These are phyloP conservation scores for Zosterops lateralis DNA, from an alignment of 2,113 vertebrate genomes.

Conservation along the genomic window DNA sequence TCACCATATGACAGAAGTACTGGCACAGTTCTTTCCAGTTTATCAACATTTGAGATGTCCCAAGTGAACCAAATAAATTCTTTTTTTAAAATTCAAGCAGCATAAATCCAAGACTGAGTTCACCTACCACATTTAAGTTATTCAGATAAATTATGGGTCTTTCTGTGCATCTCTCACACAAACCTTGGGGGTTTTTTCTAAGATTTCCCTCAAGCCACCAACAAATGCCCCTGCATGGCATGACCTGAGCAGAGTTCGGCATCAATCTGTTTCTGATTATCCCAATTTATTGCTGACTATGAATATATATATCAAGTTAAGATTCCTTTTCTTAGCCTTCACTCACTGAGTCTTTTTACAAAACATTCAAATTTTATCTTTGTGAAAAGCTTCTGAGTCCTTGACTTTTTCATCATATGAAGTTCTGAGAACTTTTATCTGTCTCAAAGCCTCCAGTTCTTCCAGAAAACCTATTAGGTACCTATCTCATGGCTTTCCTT, in stretches of 20 bases:
- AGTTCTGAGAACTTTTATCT: background rate
- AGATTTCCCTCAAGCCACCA: background rate
- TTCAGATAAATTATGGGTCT: background rate
- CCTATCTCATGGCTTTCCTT: background rate
- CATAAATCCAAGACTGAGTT: background rate
- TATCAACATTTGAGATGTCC: slow-evolving; percentile 1
- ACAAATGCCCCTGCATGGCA: background rate
- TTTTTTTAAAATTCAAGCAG: background rate
- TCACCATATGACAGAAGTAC: background rate
- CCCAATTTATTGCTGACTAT: background rate
- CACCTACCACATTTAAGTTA: background rate
- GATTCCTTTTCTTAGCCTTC: background rate
- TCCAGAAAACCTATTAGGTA: background rate
- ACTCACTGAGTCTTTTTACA: background rate
- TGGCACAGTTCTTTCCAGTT: background rate
- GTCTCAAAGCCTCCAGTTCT: background rate
- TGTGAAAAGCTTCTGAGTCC: background rate
- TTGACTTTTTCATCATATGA: background rate
- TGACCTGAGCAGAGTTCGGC: background rate
- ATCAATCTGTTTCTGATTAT: background rate
- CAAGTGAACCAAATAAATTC: background rate
- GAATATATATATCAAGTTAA: background rate
- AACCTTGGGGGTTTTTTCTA: background rate
- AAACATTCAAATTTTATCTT: background rate
- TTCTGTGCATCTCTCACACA: background rate